Conservation (phyloP, 2,888 invertebrate genomes). For the Schizaphis graminum region DNA sequence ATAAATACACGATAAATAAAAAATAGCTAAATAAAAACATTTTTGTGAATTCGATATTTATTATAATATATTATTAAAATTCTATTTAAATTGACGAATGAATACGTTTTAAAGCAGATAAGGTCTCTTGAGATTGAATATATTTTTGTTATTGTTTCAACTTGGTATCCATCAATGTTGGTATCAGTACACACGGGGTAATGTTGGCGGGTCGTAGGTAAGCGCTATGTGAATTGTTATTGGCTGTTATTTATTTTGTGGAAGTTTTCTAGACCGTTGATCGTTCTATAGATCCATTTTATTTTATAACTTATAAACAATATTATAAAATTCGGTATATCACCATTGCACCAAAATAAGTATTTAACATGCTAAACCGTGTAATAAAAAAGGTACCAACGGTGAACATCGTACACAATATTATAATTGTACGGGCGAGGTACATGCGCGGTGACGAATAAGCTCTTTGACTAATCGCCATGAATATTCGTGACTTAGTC, state of each 20-base stretch:
- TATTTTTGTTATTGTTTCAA: not conserved
- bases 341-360: not conserved
- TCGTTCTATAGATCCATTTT: not conserved
- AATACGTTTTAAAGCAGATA: not conserved
- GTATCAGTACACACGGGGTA: not conserved
- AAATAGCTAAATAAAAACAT: not conserved
- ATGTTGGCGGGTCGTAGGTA: not conserved
- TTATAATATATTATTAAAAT: not conserved
- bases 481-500: not conserved
- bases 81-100: not conserved
- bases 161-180: not conserved
- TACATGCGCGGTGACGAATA: not conserved
- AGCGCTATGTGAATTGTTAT: not conserved
- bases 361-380: not conserved
- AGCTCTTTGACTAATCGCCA: not conserved
- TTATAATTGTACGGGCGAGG: no score
- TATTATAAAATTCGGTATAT: not conserved
- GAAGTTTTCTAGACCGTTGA: not conserved
- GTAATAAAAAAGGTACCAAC: not conserved
- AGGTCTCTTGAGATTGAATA: not conserved
- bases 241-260: not conserved
- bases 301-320: not conserved
- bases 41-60: not conserved
- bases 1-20: not conserved
- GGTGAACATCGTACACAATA: not conserved